Evolutionary conservation across 2,797 vertebrate genomes (phyloP).

Genomic region (Pseudocheirus occidentalis): DNA sequence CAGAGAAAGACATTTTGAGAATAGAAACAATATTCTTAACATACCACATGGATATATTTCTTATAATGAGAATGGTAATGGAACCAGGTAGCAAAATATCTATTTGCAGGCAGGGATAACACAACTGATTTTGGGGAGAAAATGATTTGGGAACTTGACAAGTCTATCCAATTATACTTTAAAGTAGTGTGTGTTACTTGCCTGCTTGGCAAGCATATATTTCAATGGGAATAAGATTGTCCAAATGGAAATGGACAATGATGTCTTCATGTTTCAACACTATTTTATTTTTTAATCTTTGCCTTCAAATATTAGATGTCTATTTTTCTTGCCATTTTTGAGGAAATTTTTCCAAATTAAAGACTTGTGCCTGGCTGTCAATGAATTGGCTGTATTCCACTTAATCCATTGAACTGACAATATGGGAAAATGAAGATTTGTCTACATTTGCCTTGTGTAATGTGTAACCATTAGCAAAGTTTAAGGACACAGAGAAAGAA

Average conservation of each 20-base stretch:
- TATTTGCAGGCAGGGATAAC: background rate
- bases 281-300: background rate
- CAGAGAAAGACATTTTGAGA: background rate
- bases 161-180: background rate
- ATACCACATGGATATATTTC: background rate
- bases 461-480: background rate
- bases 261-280: background rate
- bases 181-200: background rate
- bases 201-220: rapidly evolving
- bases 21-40: conserved; percentile 5
- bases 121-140: background rate
- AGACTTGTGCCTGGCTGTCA: no score
- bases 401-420: background rate
- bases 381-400: no score
- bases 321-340: rapidly evolving
- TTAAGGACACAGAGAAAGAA: rapidly evolving
- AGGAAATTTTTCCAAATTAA: background rate
- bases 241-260: rapidly evolving
- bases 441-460: background rate
- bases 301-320: background rate
- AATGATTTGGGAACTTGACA: background rate
- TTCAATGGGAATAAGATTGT: background rate
- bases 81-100: background rate
- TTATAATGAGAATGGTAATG: background rate
- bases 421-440: background rate